Conservation (phyloP, 2,888 invertebrate genomes). For the Spisula solida region DNA sequence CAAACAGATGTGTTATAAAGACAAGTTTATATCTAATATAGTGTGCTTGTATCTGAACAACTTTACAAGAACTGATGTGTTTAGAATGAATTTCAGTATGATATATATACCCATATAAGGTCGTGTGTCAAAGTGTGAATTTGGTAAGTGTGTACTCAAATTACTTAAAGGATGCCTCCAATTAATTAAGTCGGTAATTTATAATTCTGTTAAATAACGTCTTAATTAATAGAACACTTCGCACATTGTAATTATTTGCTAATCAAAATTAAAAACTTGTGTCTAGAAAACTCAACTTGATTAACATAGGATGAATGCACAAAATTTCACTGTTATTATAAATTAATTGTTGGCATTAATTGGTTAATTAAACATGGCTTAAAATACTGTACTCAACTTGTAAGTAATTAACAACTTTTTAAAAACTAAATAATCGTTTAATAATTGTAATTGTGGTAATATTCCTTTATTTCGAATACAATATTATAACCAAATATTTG, state of each 20-base stretch:
- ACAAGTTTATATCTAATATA: neutral
- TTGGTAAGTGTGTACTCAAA: neutral
- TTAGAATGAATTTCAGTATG: neutral
- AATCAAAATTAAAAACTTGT: neutral
- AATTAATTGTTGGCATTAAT: neutral
- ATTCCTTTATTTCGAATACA: too few relatives aligned
- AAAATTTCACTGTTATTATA: neutral
- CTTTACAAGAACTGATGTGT: neutral
- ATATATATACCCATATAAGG: neutral
- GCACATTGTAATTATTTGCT: neutral
- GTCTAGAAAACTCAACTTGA: neutral
- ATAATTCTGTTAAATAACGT: too few relatives aligned
- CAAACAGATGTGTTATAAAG: neutral
- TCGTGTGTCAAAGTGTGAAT: neutral
- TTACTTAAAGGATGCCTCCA: neutral
- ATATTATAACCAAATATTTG: too few relatives aligned
- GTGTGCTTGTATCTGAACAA: too few relatives aligned
- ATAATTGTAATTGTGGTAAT: too few relatives aligned
- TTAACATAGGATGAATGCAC: neutral
- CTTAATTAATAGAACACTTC: slow-evolving; percentile 11
- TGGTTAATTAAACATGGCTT: neutral
- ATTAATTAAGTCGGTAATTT: too few relatives aligned
- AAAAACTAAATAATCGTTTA: too few relatives aligned
- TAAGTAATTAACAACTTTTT: too few relatives aligned
- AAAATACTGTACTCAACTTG: neutral